Base-by-base conservation (phyloP, 2,797 vertebrate genomes). In the Agapornis canus region DNA sequence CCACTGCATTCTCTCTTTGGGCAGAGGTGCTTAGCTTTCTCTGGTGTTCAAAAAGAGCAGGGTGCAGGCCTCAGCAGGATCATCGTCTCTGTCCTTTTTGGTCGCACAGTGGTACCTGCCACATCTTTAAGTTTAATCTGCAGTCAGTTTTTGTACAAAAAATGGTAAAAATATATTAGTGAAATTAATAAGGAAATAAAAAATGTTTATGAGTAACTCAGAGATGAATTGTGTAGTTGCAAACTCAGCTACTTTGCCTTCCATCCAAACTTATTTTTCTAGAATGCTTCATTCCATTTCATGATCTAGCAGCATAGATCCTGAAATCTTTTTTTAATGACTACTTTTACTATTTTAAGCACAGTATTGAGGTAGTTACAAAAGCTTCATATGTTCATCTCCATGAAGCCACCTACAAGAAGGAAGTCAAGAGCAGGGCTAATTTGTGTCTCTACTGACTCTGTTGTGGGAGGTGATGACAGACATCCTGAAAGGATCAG, bases 241-340 rank as follows among this genome's bases (percentile, higher is more conserved):
- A 75, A 61, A 75, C 59, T 94, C 43, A 83, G 83, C 83, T 80
- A 79, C 42, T 95, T 96, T 93, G 92, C 94, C 86, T 89, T 89
- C 73, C 91, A 76, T 86, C 54, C 69, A 59, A 76, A 85, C 88
- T 94, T 92, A 73, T 37, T 82, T 97, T 97, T 95, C 78, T 97
- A 97, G 86, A 94, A 82, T 81, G 89, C 89, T 97, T 95, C 94
- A 89, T 94, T 96, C 93, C 90, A 91, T 95, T 97, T 96, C 92
- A 95, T 0, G 88, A 90, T 95, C 95, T 89, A 95, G 89, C 65
- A 91, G 73, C 52, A 77, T 91, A 96, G 93, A 93, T 97, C 93
- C 91, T 96, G 76, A 96, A 91, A 78, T 90, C 59, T 88, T 84
- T 91, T 90, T 95, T 80, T 94, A 88, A 86, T 92, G 69, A 95